Base-by-base conservation (phyloP, 2,113 vertebrate species). In the Macroglossus sobrinus region DNA sequence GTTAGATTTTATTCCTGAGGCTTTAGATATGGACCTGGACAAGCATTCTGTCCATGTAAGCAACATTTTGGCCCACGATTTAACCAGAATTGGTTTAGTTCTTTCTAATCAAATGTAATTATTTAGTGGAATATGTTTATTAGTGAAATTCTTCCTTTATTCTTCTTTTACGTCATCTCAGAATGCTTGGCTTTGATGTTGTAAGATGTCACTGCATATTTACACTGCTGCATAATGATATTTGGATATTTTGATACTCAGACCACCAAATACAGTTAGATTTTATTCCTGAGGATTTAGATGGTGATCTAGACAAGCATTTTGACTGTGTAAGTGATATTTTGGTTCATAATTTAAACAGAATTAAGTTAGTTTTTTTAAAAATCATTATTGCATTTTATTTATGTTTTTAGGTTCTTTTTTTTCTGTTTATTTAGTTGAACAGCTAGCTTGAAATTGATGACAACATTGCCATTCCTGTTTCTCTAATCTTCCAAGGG, bases 241-340 rank as follows among this genome's bases (percentile, higher is more conserved):
- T 68, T 90, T 84, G 85, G 57, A 91, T 66, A 5, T 47, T 84
- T 94, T 94, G 95, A 79, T 84, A 30, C 61, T 66, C 63, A 35
- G n/a, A 15, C 35, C 92, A 95, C 84, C 93, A 96, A 94, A 97
- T 24, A 95, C 66, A 71, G 93, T 71, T 94, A 87, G 64, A 10
- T 96, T 97, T 97, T 97, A 50, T 69, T 91, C 2, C 21, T 57
- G 33, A 68, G 57, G n/a, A 84, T 96, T 97, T 95, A 97, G 71
- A 78, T 95, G 69, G 68, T 26, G 78, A 63, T 21, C 55, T 63
- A 72, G 28, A 82, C 61, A 93, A 95, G 24, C 12, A 89, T 89
- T 66, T 14, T 84, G 40, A 40, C 33, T 43, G 43, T 50, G 28
- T 55, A 95, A 92, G 76, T 0, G 33, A 38, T 80, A 81, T 92